Conservation (phyloP, 1,140 invertebrate genomes). For the Saccostrea glomerata region DNA sequence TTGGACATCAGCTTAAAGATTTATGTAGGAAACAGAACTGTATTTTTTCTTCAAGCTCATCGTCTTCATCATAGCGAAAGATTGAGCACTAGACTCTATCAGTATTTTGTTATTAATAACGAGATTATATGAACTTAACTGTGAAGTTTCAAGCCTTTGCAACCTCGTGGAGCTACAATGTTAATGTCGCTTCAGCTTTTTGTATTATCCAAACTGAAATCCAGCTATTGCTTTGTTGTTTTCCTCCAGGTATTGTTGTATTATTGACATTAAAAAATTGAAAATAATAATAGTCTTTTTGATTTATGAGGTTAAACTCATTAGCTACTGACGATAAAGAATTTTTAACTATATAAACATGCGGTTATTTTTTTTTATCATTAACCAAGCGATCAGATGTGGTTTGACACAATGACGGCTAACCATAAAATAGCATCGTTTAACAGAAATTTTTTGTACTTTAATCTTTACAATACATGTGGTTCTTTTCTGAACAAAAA, state of each 20-base stretch:
- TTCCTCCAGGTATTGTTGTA: neutral
- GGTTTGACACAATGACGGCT: neutral
- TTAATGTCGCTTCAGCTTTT: neutral
- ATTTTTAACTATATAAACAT: neutral
- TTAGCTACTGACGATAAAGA: neutral
- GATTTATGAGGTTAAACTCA: neutral
- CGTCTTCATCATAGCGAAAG: neutral
- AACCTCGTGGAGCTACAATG: neutral
- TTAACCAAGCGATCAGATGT: neutral
- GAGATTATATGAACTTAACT: neutral
- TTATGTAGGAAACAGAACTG: neutral
- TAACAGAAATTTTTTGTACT: neutral
- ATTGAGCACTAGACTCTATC: neutral
- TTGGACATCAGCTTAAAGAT: conserved; percentile 5
- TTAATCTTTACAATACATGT: neutral
- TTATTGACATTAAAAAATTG: neutral
- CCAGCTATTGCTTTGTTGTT: conserved; percentile 17
- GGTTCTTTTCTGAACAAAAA: too few relatives aligned
- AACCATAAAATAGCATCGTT: neutral
- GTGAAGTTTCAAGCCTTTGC: neutral
- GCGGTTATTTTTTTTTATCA: neutral
- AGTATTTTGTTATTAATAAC: neutral
- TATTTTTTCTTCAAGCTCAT: neutral
- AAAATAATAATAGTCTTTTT: neutral
- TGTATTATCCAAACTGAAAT: conserved; percentile 15